Evolutionary conservation across 2,113 vertebrate genomes (phyloP).

Genomic region (Gadus chalcogrammus): DNA sequence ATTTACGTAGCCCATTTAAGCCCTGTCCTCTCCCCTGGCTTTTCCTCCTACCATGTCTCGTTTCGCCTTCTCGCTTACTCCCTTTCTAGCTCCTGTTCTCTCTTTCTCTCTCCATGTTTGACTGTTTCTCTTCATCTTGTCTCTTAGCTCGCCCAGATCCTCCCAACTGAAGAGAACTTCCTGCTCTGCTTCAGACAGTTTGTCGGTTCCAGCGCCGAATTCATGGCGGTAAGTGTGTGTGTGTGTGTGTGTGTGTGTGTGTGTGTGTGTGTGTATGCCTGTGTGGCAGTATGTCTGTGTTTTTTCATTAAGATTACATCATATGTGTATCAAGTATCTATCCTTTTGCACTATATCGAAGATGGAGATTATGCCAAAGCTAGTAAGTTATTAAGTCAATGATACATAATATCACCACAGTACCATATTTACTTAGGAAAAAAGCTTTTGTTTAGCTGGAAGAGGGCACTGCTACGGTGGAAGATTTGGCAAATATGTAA

Average conservation of each 20-base stretch:
- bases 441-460: no score
- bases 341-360: no score
- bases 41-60: slow-evolving; percentile 24
- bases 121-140: slow-evolving; percentile 16
- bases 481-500: no score
- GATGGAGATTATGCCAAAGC: no score
- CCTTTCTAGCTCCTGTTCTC: slow-evolving; percentile 32
- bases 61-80: neutral
- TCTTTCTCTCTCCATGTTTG: slow-evolving; percentile 29
- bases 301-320: no score
- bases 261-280: no score
- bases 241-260: slow-evolving; percentile 5
- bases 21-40: slow-evolving; percentile 9
- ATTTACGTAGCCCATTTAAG: slow-evolving; percentile 51
- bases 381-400: no score
- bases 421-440: no score
- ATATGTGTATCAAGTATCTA: no score
- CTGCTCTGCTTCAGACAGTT: slow-evolving; percentile 95
- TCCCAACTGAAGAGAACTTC: slow-evolving; percentile 97
- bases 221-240: slow-evolving; percentile 88
- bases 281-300: no score
- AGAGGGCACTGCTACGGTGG: no score
- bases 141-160: slow-evolving; percentile 92
- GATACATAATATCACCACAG: no score
- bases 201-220: slow-evolving; percentile 91